A percentile compares a stretch with the other conserved stretches of the same genome.
Conservation (phyloP, 2,797 vertebrate genomes). For the Lateolabrax maculatus region DNA sequence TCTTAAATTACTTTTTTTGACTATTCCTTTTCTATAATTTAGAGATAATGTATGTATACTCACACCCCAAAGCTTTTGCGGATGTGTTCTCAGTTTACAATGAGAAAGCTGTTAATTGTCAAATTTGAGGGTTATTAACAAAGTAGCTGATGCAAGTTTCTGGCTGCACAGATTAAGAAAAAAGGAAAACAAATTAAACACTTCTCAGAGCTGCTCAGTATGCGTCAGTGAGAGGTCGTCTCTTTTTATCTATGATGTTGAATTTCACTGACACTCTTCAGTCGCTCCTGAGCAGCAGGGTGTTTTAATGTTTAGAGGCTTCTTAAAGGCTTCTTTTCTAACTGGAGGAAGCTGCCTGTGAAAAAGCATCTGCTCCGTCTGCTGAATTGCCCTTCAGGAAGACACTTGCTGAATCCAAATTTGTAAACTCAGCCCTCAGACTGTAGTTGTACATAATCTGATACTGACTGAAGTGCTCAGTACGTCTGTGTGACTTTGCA, state of each 20-base stretch:
- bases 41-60: background rate
- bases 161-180: background rate
- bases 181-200: background rate
- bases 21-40: background rate
- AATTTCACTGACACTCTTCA: background rate
- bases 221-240: background rate
- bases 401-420: constrained; percentile 9
- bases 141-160: constrained; percentile 1
- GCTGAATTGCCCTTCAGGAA: background rate
- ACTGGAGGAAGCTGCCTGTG: background rate
- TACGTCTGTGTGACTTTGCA: constrained; percentile 3
- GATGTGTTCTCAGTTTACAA: background rate
- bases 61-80: background rate
- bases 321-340: constrained; percentile 1
- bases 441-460: constrained; percentile 14
- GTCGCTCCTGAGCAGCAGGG: background rate
- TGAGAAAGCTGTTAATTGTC: background rate
- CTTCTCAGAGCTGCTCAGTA: constrained; percentile 3
- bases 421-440: constrained; percentile 1
- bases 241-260: background rate
- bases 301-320: background rate
- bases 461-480: constrained; percentile 7
- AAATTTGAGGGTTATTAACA: background rate
- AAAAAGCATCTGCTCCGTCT: background rate
- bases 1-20: background rate